Conservation (phyloP, 2,113 vertebrate species). For the Nettapus auritus region DNA sequence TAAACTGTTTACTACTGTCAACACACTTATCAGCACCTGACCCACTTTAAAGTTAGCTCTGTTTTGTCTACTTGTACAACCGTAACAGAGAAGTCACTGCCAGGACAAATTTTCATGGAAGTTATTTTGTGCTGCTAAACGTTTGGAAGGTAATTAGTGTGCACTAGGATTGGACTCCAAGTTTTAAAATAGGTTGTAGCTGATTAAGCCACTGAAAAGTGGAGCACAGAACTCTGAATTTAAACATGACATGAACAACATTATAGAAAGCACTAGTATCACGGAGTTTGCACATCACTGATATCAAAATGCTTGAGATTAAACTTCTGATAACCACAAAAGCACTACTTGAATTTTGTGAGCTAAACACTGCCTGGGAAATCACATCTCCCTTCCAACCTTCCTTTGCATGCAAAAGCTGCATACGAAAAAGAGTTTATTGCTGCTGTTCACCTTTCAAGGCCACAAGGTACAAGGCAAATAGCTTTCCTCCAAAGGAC, state of each 20-base stretch:
- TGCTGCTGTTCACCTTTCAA: background rate
- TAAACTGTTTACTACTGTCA: background rate
- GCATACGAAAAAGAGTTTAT: background rate
- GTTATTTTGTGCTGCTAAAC: background rate
- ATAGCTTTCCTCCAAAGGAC: background rate
- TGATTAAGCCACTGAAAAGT: background rate
- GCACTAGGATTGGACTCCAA: background rate
- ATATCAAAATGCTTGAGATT: background rate
- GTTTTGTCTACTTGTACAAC: background rate
- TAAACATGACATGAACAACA: background rate
- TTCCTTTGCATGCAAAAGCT: background rate
- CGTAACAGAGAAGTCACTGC: background rate
- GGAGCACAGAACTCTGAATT: background rate
- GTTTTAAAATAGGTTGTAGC: background rate
- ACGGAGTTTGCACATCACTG: rapidly evolving
- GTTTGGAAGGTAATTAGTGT: background rate
- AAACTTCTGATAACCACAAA: background rate
- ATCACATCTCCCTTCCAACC: background rate
- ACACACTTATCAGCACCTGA: background rate
- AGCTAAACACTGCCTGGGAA: background rate
- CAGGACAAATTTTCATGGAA: background rate
- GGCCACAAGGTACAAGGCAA: background rate
- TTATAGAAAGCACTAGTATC: background rate
- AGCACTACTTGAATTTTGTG: background rate
- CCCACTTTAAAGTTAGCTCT: background rate